These are phyloP conservation scores for Cynodonichthys magdalenae DNA, from an alignment of 2,797 vertebrate genomes.

Conservation along the genomic window DNA sequence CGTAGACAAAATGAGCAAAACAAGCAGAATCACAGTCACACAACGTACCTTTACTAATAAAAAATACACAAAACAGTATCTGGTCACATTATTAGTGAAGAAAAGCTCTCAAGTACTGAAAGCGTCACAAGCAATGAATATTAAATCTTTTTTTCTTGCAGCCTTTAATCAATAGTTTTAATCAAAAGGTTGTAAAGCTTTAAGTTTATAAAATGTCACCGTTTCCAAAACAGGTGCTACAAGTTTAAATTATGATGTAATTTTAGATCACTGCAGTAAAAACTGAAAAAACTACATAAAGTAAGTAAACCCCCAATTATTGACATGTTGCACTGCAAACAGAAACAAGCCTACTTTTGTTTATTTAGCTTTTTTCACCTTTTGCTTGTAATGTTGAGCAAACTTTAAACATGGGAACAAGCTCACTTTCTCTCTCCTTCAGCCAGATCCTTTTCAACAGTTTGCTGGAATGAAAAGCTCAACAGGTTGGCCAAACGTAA, in stretches of 20 bases:
- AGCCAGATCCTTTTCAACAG: background rate
- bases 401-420: background rate
- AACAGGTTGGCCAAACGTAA: constrained; percentile 8
- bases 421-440: background rate
- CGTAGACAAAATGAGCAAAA: background rate
- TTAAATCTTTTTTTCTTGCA: no score
- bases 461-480: background rate
- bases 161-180: no score
- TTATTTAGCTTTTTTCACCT: background rate
- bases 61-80: no score
- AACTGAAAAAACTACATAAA: no score
- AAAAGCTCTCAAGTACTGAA: background rate
- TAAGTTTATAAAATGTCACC: no score
- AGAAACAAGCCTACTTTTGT: background rate
- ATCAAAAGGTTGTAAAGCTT: no score
- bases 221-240: no score
- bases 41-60: no score
- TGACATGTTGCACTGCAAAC: background rate
- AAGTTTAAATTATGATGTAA: no score
- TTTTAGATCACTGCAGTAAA: no score
- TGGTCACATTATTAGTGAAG: no score
- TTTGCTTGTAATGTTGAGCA: background rate
- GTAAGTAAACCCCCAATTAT: background rate
- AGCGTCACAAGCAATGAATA: background rate
- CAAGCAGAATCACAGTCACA: background rate